Percentiles rank a stretch among this genome's conserved stretches.
Evolutionary conservation across 2,888 invertebrate species (phyloP).

Genomic region (Drosophila dives): DNA sequence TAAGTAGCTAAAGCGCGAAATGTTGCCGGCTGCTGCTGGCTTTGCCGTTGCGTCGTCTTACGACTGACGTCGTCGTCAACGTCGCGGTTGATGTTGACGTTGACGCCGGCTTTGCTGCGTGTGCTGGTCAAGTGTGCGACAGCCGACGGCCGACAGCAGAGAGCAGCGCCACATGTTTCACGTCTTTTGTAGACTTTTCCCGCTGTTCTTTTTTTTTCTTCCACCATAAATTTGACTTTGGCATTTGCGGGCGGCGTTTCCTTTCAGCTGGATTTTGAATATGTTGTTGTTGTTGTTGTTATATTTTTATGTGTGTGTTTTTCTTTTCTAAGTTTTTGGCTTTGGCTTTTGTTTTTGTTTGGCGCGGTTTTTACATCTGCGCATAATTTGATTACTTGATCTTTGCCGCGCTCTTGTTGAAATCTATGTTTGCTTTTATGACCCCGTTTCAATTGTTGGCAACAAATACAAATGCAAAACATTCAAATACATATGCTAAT

Average conservation of each 20-base stretch:
- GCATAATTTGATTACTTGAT: constrained; percentile 65
- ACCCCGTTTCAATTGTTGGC: constrained; percentile 43
- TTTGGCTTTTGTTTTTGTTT: constrained; percentile 21
- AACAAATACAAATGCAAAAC: constrained; percentile 25
- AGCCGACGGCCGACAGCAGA: constrained; percentile 8
- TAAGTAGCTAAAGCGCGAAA: constrained; percentile 57
- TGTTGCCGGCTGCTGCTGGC: constrained; percentile 56
- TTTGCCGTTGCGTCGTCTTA: constrained; percentile 22
- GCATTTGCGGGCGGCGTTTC: constrained; percentile 53
- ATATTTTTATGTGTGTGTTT: constrained; percentile 6
- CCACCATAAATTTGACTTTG: constrained; percentile 62
- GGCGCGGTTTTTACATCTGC: constrained; percentile 40
- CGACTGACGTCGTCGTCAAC: constrained; percentile 34
- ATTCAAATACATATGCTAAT: constrained; percentile 16
- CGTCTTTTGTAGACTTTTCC: constrained; percentile 50
- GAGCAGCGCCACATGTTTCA: constrained; percentile 64
- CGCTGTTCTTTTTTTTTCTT: constrained; percentile 18
- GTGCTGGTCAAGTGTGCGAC: constrained; percentile 59
- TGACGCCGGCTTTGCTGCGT: constrained; percentile 28
- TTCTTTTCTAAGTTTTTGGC: constrained; percentile 1
- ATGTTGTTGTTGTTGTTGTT: constrained; percentile 18
- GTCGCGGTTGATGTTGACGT: constrained; percentile 16
- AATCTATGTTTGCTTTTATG: constrained; percentile 50
- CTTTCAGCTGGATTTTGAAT: constrained; percentile 47
- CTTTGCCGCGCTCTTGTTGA: constrained; percentile 34